Percentiles rank a stretch among this genome's conserved stretches.
Conservation (phyloP, 2,888 invertebrate species). For the Perizoma affinitatum region DNA sequence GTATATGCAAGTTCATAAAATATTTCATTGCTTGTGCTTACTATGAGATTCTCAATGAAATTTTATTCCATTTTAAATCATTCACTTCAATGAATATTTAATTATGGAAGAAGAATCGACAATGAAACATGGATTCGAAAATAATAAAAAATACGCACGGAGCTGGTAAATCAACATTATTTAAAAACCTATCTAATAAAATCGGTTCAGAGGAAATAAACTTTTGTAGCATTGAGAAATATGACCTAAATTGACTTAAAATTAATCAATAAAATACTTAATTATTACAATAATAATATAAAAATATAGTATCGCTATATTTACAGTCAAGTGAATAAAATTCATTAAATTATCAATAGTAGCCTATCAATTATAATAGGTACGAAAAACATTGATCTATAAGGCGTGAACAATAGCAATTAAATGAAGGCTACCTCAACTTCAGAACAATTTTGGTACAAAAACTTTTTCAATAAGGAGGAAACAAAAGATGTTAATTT, state of each 20-base stretch:
- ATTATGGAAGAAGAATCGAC: slow-evolving; percentile 38
- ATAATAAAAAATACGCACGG: slow-evolving; percentile 8
- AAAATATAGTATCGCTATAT: slow-evolving; percentile 82
- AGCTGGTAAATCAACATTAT: slow-evolving; percentile 2
- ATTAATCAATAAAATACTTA: slow-evolving; percentile 65
- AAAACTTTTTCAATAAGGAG: slow-evolving; percentile 47
- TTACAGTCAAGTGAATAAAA: slow-evolving; percentile 69
- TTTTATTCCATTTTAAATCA: slow-evolving; percentile 39
- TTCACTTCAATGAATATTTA: slow-evolving; percentile 16
- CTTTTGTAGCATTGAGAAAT: slow-evolving; percentile 73
- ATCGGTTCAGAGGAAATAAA: slow-evolving; percentile 34
- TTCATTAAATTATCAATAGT: slow-evolving; percentile 59
- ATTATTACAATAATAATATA: slow-evolving; percentile 71
- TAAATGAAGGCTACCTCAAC: slow-evolving; percentile 44
- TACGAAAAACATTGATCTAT: slow-evolving; percentile 44
- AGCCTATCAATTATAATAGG: slow-evolving; percentile 48
- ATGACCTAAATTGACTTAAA: slow-evolving; percentile 55
- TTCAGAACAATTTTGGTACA: slow-evolving; percentile 41
- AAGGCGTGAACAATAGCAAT: slow-evolving; percentile 58
- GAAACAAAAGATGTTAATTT: slow-evolving; percentile 24
- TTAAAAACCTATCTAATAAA: slow-evolving; percentile 18
- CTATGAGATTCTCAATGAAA: slow-evolving; percentile 60
- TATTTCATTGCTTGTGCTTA: slow-evolving; percentile 37
- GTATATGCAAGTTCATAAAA: slow-evolving; percentile 26
- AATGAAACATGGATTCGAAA: slow-evolving; percentile 9